Percentiles rank a stretch among this genome's conserved stretches.
Conservation (phyloP, 2,797 vertebrate genomes). For the Alca torda region DNA sequence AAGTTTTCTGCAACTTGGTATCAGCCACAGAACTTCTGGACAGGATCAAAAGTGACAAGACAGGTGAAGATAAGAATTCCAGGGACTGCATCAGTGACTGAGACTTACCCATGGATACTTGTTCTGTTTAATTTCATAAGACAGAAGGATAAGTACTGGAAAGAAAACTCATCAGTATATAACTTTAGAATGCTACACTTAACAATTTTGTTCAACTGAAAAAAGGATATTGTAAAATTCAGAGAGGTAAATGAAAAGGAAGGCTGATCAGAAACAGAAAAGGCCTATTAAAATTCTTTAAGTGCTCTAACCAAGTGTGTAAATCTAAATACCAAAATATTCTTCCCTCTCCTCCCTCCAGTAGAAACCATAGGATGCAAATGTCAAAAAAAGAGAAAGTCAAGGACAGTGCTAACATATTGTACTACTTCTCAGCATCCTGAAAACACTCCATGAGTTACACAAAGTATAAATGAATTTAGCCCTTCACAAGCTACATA, state of each 20-base stretch:
- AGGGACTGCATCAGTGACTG: not conserved
- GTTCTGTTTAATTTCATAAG: not conserved
- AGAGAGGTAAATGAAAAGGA: not conserved
- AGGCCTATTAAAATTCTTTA: not conserved
- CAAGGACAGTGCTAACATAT: not conserved
- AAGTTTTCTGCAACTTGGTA: not conserved
- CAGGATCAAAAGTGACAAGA: conserved; percentile 20
- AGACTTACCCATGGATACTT: not conserved
- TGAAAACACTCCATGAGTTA: not conserved
- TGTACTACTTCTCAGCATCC: not conserved
- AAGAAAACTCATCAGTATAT: not conserved
- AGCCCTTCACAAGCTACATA: not conserved
- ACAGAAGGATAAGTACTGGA: not conserved
- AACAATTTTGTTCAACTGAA: not conserved
- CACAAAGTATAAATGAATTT: not conserved
- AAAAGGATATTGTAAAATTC: not conserved
- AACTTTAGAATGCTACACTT: not conserved
- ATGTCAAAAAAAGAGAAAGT: not conserved
- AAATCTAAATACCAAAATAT: not conserved
- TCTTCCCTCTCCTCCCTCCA: not conserved
- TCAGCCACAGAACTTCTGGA: not conserved
- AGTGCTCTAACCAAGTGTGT: not conserved
- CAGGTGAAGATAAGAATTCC: not conserved
- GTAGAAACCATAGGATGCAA: not conserved
- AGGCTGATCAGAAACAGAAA: not conserved